Percentiles rank a stretch among this genome's conserved stretches.
These are phyloP conservation scores for Aricia agestis DNA, from an alignment of 1,140 invertebrate genomes.

Conservation along the genomic window DNA sequence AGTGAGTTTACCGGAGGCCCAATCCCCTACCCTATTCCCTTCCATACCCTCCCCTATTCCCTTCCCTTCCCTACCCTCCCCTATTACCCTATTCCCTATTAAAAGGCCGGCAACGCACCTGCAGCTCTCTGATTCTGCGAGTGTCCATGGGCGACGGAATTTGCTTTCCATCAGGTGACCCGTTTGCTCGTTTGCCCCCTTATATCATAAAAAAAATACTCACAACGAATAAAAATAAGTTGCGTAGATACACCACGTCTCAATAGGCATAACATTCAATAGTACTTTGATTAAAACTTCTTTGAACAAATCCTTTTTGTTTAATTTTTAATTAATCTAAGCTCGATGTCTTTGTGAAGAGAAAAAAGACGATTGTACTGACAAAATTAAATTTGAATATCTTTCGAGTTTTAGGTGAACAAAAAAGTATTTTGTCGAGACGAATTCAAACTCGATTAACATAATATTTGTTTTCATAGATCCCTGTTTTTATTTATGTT, in stretches of 20 bases:
- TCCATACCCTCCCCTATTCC: too few relatives aligned
- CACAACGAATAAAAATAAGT: not conserved
- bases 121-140: too few relatives aligned
- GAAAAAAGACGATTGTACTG: conserved; percentile 11
- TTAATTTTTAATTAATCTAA: conserved; percentile 11
- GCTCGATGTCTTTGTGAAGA: conserved; percentile 10
- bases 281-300: conserved; percentile 10
- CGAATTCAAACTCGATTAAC: conserved; percentile 6
- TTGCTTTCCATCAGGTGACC: too few relatives aligned
- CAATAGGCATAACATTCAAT: not conserved
- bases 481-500: not conserved
- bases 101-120: too few relatives aligned
- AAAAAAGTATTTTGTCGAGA: not conserved
- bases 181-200: too few relatives aligned
- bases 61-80: too few relatives aligned
- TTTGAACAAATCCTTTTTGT: conserved; percentile 11
- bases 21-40: too few relatives aligned
- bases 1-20: too few relatives aligned
- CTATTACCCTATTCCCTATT: too few relatives aligned
- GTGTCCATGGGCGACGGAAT: too few relatives aligned
- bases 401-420: conserved; percentile 9
- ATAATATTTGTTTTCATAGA: not conserved
- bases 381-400: conserved; percentile 10
- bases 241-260: not conserved
- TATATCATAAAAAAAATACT: too few relatives aligned